Conservation (phyloP, 2,797 vertebrate genomes). For the Limosa lapponica region DNA sequence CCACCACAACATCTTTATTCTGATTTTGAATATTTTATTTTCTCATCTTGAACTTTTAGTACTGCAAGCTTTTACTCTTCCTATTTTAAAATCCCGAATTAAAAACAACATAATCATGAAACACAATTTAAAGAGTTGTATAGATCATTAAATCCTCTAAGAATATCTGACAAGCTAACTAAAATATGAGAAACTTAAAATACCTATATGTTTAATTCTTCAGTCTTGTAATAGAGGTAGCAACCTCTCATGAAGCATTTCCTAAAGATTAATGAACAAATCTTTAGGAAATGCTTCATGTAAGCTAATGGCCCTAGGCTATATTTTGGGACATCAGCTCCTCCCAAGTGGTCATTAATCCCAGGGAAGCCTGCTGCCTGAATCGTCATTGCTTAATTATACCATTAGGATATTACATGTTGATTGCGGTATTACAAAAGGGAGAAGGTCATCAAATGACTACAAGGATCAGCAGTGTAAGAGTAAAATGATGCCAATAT, state of each 20-base stretch:
- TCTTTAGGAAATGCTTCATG: neutral
- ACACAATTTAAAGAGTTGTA: neutral
- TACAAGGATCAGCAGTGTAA: neutral
- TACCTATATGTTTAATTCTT: neutral
- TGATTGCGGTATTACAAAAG: conserved; percentile 65
- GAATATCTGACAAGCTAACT: neutral
- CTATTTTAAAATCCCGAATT: neutral
- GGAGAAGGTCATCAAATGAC: conserved; percentile 43
- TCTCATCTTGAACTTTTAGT: neutral
- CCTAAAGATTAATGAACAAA: conserved; percentile 67
- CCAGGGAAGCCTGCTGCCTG: conserved; percentile 66
- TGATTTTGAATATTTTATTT: neutral
- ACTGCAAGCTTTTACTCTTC: neutral
- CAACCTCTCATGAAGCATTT: conserved; percentile 44
- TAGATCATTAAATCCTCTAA: neutral
- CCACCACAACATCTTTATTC: neutral
- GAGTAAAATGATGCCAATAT: neutral
- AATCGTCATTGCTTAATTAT: conserved; percentile 74
- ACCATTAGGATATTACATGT: conserved; percentile 66
- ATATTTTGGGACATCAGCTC: conserved; percentile 62
- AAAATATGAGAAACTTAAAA: conserved; percentile 13
- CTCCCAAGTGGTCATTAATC: conserved; percentile 70
- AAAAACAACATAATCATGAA: neutral
- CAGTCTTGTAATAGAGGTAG: conserved; percentile 11
- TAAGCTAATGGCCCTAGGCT: conserved; percentile 65